A percentile compares a stretch with the other conserved stretches of the same genome.
phyloP scores from a whole-genome alignment of 2,113 vertebrate species.

The Delphinus delphis region DNA sequence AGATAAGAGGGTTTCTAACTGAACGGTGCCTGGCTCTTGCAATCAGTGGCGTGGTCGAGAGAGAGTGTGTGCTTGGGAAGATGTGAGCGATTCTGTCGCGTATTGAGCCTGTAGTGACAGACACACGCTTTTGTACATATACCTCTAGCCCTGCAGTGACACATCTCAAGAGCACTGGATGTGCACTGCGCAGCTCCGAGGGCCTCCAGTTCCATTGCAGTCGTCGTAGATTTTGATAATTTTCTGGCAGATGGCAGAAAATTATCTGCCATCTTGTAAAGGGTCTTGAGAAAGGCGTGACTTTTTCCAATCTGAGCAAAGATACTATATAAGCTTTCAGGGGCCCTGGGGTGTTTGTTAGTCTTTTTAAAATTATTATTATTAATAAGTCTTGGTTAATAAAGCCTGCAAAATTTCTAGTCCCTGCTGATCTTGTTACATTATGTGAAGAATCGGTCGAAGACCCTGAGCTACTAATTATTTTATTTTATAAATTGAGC shows the following conservation, averaged over 20 bases:
- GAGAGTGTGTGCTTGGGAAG: accelerated
- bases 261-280: background rate
- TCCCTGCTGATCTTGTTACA: background rate
- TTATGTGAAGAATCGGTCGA: background rate
- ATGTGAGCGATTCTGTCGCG: background rate
- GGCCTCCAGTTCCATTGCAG: background rate
- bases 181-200: accelerated
- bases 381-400: background rate
- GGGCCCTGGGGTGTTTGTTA: background rate
- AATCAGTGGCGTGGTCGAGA: background rate
- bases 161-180: background rate
- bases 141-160: background rate
- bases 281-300: background rate
- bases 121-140: background rate
- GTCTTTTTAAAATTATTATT: background rate
- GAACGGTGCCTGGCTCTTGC: background rate
- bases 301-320: constrained; percentile 6
- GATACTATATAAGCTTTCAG: background rate
- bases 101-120: background rate
- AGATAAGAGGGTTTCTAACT: background rate
- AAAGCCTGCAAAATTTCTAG: background rate
- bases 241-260: background rate
- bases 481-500: background rate
- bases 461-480: background rate
- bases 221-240: background rate